A percentile compares a stretch with the other conserved stretches of the same genome.
These are phyloP conservation scores for Megaustenia siamemsis DNA, from an alignment of 2,888 invertebrate genomes.

Conservation along the genomic window DNA sequence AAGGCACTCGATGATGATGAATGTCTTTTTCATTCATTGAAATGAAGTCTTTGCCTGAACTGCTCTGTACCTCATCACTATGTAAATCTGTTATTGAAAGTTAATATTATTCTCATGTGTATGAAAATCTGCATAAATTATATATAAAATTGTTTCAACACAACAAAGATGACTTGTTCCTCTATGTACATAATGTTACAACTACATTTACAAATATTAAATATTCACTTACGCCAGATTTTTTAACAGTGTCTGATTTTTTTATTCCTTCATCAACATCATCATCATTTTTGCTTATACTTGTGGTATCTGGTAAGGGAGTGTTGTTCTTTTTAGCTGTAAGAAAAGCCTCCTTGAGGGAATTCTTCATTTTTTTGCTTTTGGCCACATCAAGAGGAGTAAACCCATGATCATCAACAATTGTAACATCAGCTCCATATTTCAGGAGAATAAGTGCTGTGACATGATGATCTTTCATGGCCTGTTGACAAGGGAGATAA, in stretches of 20 bases:
- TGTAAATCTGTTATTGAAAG: too few relatives aligned
- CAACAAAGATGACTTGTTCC: too few relatives aligned
- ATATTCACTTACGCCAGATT: slow-evolving; percentile 72
- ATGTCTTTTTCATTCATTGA: too few relatives aligned
- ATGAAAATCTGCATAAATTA: too few relatives aligned
- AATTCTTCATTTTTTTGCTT: slow-evolving; percentile 72
- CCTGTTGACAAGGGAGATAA: slow-evolving; percentile 62
- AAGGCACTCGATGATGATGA: too few relatives aligned
- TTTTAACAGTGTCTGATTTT: slow-evolving; percentile 38
- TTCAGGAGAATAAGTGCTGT: slow-evolving; percentile 71
- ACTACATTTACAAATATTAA: not conserved
- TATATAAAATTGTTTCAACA: too few relatives aligned
- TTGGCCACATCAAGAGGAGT: slow-evolving; percentile 77
- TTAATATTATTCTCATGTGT: too few relatives aligned
- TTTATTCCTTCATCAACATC: not conserved
- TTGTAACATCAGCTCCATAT: slow-evolving; percentile 75
- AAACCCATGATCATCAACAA: slow-evolving; percentile 76
- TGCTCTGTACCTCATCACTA: too few relatives aligned
- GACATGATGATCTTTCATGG: slow-evolving; percentile 76
- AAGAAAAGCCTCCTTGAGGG: slow-evolving; percentile 75
- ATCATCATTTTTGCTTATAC: not conserved
- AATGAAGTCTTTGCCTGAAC: too few relatives aligned
- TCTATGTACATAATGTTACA: too few relatives aligned
- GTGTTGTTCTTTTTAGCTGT: slow-evolving; percentile 67
- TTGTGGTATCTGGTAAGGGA: slow-evolving; percentile 56